Evolutionary conservation across 2,797 vertebrate genomes (phyloP), one percentile per base, ranked within the genome.

Genomic region (Salmo trutta): DNA sequence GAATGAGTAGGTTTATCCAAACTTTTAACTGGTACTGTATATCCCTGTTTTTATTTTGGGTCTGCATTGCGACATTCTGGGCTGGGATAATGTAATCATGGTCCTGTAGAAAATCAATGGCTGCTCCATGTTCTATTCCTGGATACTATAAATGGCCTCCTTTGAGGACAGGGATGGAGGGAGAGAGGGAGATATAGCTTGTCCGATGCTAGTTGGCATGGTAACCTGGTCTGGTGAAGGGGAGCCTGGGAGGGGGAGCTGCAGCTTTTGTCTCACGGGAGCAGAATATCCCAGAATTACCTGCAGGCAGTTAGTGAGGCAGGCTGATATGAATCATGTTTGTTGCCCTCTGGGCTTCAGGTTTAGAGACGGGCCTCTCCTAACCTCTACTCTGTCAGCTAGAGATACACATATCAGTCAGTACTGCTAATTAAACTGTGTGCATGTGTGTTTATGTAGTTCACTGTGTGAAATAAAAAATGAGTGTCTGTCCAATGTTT

Each of bases 151-250:
- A 93, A 94, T 91, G 88, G 87, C 83, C 88, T 82, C 88, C 75
- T 88, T 83, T 85, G 87, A 86, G 86, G 89, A 87, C 83, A 83
- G 83, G 86, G 85, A 79, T 79, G 41, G 41, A 47, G 65, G 77
- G 75, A 74, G 75, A 14, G 70, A 76, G 33, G 76, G 80, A 82
- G 84, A 86, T 80, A 86, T 87, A 89, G 88, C 89, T 86, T 92
- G 93, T 90, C 91, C 90, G 78, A 92, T 90, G 90, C 86, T 89
- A 91, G 94, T 95, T 94, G 93, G 92, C 92, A 94, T 95, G 92
- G 93, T 92, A 95, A 94, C 93, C 86, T 93, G 93, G 91, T 91
- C 92, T 93, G 94, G 93, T 94, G 92, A 94, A 93, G 94, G 89
- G 90, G 91, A 93, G 92, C 83, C 91, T 88, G 87, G 84, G 92